Evolutionary conservation across 2,797 vertebrate genomes (phyloP), one percentile per base, ranked within the genome.

Genomic region (Orestias chungarensis): DNA sequence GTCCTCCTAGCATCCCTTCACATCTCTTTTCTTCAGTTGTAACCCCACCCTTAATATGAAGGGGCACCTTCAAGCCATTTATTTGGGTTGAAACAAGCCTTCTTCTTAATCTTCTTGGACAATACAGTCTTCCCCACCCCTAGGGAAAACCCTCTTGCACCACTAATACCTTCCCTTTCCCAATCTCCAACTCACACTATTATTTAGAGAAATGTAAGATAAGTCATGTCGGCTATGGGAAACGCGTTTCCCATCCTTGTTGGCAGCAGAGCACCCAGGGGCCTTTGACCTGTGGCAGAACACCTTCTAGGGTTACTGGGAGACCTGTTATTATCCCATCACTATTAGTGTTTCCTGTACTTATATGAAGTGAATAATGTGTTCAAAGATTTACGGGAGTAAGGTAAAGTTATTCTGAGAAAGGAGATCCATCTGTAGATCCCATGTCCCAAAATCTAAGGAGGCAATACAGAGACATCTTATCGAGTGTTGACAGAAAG

Each of bases 21-120:
- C 89, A 92, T 91, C 82, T 17, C 27, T 31, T 92, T 90, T 75
- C 72, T 74, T 80, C 76, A 77, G 83, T 88, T 83, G 29, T 18
- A 74, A 74, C 87, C 89, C 74, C 92, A n/a, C 80, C 82, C 83
- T 90, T 68, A 70, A 86, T 89, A 52, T 85, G 73, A 81, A 73
- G 47, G 90, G 83, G 89, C 91, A 94, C 85, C 89, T 93, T 92
- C 73, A 73, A 92, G 92, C 86, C 91, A 95, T 95, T 95, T 96
- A 90, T 90, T 93, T 91, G 88, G 81, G 86, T 91, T 73, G 82
- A 88, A 91, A 90, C 82, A 86, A 74, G 76, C 82, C 83, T 86
- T 81, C 76, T 74, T 71, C 80, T 75, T 15, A 71, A 78, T 71
- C 73, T 73, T 82, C 83, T 62, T 6, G 38, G 59, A 25, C 59